Evolutionary conservation across 1,140 invertebrate genomes (phyloP).

Genomic region (Philopotamus ludificatus): DNA sequence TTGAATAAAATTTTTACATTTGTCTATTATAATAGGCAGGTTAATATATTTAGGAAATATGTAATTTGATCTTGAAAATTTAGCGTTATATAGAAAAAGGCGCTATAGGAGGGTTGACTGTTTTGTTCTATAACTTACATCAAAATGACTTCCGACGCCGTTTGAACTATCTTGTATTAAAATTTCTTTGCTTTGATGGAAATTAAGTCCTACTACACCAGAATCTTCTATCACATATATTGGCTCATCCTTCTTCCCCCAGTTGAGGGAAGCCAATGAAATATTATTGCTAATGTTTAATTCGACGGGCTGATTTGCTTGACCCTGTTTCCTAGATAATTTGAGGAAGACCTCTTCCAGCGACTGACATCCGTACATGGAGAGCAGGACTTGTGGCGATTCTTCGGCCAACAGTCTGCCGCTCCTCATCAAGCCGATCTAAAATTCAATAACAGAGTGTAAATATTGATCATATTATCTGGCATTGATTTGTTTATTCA

Average conservation of each 20-base stretch:
- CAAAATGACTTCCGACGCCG: slow-evolving; percentile 54
- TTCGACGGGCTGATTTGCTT: slow-evolving; percentile 59
- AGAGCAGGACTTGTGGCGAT: slow-evolving; percentile 79
- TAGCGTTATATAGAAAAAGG: no score
- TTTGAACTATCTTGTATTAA: slow-evolving; percentile 74
- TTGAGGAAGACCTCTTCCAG: slow-evolving; percentile 94
- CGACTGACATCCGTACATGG: slow-evolving; percentile 78
- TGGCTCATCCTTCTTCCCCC: slow-evolving; percentile 76
- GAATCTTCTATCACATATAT: slow-evolving; percentile 82
- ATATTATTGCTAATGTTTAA: slow-evolving; percentile 75
- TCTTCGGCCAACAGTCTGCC: slow-evolving; percentile 90
- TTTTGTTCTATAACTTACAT: slow-evolving; percentile 28
- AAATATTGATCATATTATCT: not conserved
- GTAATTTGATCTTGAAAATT: not conserved
- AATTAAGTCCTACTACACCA: slow-evolving; percentile 81
- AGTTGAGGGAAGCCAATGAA: slow-evolving; percentile 74
- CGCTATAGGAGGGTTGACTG: no score
- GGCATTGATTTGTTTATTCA: not conserved
- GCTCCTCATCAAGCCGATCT: slow-evolving; percentile 94
- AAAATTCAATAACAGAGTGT: no score
- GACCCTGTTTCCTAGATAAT: slow-evolving; percentile 66
- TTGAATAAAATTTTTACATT: no score
- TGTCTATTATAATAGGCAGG: no score
- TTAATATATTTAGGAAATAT: no score
- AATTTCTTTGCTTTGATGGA: slow-evolving; percentile 86